Evolutionary conservation across 2,113 vertebrate species (phyloP).

Genomic region (Ornithorhynchus anatinus): DNA sequence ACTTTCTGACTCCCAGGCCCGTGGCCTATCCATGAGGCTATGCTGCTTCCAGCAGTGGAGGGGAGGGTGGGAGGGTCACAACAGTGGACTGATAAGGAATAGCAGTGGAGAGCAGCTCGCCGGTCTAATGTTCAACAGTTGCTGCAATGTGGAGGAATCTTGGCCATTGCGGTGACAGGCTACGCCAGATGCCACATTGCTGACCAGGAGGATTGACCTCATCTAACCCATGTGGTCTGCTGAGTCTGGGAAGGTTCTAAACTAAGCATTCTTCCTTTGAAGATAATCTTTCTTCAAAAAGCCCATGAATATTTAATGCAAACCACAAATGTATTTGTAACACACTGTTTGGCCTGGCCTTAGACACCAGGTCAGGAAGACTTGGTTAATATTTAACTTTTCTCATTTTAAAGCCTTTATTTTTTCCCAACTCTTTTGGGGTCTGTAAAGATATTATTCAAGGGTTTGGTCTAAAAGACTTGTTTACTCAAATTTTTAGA

Average conservation of each 20-base stretch:
- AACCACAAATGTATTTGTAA: not conserved
- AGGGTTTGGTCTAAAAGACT: not conserved
- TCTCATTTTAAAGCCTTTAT: not conserved
- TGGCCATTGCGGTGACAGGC: no score
- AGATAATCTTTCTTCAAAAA: constrained; percentile 13
- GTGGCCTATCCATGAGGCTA: no score
- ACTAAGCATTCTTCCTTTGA: not conserved
- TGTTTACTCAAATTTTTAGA: not conserved
- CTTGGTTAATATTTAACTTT: not conserved
- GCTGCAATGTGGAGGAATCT: no score
- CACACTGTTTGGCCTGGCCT: not conserved
- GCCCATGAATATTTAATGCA: not conserved
- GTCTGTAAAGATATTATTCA: not conserved
- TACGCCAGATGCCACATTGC: no score
- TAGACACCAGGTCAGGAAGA: not conserved
- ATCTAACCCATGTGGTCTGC: not conserved
- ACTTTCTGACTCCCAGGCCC: no score
- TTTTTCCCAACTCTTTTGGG: not conserved
- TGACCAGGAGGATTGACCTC: not conserved
- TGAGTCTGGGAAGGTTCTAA: not conserved
- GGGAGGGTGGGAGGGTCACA: no score
- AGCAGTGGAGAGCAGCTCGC: constrained; percentile 41
- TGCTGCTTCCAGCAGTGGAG: no score
- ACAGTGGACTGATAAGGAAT: no score
- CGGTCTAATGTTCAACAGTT: no score